Evolutionary conservation across 53 echinoderm and acorn worm species (phyloP), one percentile per base, ranked within the genome.

Genomic region (Zoroaster sp.): DNA sequence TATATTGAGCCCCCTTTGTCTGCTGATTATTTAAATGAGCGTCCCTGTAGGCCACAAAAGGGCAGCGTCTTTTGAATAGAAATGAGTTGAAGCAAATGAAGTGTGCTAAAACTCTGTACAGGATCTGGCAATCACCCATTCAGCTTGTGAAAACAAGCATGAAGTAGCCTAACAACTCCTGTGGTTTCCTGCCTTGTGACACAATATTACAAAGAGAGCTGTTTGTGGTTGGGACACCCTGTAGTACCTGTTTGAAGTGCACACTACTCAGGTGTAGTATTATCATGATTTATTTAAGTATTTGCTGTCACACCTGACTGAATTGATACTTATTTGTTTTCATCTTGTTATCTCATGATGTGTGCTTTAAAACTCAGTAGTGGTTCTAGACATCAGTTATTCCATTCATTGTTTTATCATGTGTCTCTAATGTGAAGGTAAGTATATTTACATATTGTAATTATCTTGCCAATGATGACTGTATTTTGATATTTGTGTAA

Each of bases 11-110:
- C 10, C 74, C 71, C 85, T 71, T 85, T 85, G 85, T 85, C 71
- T 69, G 85, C 33, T 49, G 70, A 71, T 85, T 70, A 85, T 85
- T 85, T 85, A 85, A 85, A 71, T 85, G 85, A 85, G 85, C 71
- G 71, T 85, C 85, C 85, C 85, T 51, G 71, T 35, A 47, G 83
- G 67, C 71, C 71, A 85, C 85, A 85, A 85, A 71, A 45, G 47
- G 15, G 40, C 70, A 49, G 66, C 53, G 17, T 38, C 67, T 67
- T 15, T 5, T 66, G 81, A 81, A 81, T 67, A 43, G 83, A 7
- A 30, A 63, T 78, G 69, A 83, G 69, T 83, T 15, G 83, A 46
- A 35, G 71, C 85, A 85, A 72, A 85, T 85, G 49, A 85, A 70
- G 85, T 85, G 85, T 85, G 71, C 25, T 37, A 79, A 63, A 76